phyloP scores from a whole-genome alignment of 2,888 invertebrate genomes.

The Carabus problematicus region DNA sequence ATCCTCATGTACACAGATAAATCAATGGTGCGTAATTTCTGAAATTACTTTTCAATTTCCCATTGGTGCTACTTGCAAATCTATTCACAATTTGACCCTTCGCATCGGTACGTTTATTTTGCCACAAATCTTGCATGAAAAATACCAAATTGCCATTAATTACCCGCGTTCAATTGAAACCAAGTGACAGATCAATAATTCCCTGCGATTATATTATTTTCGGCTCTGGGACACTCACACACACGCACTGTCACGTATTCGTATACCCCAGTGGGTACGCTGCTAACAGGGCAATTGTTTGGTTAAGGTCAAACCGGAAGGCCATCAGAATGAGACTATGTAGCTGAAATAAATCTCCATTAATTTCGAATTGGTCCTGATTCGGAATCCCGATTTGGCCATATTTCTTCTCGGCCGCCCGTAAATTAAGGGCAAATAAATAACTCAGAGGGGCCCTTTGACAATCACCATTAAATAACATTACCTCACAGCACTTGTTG shows the following conservation, averaged over 20 bases:
- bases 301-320: background rate
- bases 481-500: slow-evolving; percentile 33
- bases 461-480: slow-evolving; percentile 33
- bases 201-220: no score
- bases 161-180: no score
- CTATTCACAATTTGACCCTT: no score
- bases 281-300: slow-evolving; percentile 6
- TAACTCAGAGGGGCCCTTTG: slow-evolving; percentile 24
- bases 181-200: no score
- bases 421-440: slow-evolving; percentile 33
- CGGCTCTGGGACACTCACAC: no score
- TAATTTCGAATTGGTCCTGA: slow-evolving; percentile 36
- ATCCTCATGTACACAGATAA: no score
- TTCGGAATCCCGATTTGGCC: slow-evolving; percentile 27
- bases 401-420: slow-evolving; percentile 32
- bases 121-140: no score
- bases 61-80: no score
- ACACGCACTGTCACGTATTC: background rate
- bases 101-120: no score
- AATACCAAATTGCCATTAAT: no score
- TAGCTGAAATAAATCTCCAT: slow-evolving; percentile 33
- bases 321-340: slow-evolving; percentile 22
- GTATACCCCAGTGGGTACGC: slow-evolving; percentile 9
- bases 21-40: no score
- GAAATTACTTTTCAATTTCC: no score